Base-by-base conservation (phyloP, 2,888 invertebrate genomes). In the Lochmaea capreae region DNA sequence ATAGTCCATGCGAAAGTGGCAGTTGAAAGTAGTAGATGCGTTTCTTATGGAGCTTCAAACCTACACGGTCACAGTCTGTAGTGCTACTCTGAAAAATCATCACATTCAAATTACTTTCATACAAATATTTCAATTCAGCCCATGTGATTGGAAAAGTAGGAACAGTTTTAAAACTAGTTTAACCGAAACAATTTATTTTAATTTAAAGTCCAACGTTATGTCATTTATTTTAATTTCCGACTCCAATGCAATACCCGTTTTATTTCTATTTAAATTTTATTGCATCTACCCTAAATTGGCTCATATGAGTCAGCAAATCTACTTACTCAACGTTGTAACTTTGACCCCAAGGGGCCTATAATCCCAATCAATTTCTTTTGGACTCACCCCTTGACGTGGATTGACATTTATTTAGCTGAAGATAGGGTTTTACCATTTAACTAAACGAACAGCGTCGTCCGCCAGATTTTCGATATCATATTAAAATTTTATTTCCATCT, bases 321-420 rank as follows among this genome's bases (percentile, higher is more conserved):
- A 68, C 61, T 68, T 62, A 49, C 33, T 49, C 52, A 68, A 68
- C 59, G 57, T 59, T 46, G 59, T 39, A 72, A 52, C 49, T 54
- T 63, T 61, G 42, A 43, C 49, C 67, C 62, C 71, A 68, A 71
- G 74, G 74, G 74, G 65, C 65, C 68, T 69, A 65, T 68, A 72
- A 69, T 72, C 66, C 58, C 61, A 69, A 75, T 75, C 69, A 69
- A 72, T 75, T 75, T 75, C 72, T 72, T 72, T 72, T 62, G 43
- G 66, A 66, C 65, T 67, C 66, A 42, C 72, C 75, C 75, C 66
- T 72, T 65, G 74, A 75, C 74, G 61, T 68, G 49, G 14, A 74
- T 61, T n/a, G 52, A 65, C 71, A 68, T 68, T 68, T 71, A 71
- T 75, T 67, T 59, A 67, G 59, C 46, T 8, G 46, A 16, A 59